A percentile compares a stretch with the other conserved stretches of the same genome.
phyloP scores from a whole-genome alignment of 2,113 vertebrate genomes.

The Probosciger aterrimus region DNA sequence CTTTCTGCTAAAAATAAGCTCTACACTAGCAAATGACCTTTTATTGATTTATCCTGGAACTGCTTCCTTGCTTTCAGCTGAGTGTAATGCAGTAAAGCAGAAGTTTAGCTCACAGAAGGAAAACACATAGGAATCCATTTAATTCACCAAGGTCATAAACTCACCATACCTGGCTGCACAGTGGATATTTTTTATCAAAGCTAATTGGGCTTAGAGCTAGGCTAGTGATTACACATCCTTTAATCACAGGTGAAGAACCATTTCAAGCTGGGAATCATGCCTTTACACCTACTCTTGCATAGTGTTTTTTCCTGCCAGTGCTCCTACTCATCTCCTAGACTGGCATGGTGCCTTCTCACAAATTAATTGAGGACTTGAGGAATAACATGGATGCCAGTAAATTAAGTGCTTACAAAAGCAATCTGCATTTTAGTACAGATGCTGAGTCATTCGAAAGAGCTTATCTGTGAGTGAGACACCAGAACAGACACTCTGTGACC shows the following conservation, averaged over 20 bases:
- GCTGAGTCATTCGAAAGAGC: not conserved
- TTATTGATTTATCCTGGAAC: not conserved
- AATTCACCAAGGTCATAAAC: not conserved
- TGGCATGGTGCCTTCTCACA: not conserved
- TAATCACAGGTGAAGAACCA: not conserved
- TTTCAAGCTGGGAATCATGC: conserved; percentile 16
- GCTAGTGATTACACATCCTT: conserved; percentile 17
- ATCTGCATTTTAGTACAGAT: not conserved
- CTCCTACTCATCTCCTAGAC: not conserved
- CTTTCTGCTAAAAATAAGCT: not conserved
- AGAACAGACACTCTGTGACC: not conserved
- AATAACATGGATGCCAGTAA: not conserved
- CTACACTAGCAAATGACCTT: not conserved
- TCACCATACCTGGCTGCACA: not conserved
- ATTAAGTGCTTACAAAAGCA: not conserved
- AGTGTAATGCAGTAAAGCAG: not conserved
- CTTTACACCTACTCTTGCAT: not conserved
- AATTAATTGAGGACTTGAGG: not conserved
- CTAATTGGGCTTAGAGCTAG: not conserved
- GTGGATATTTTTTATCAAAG: not conserved
- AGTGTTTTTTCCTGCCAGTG: not conserved
- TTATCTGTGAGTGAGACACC: not conserved
- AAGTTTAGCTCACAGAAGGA: not conserved
- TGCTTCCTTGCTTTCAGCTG: not conserved
- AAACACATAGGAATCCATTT: not conserved